These are phyloP conservation scores for Dinothrombium tinctorium DNA, from an alignment of 1,140 invertebrate species.

Conservation along the genomic window DNA sequence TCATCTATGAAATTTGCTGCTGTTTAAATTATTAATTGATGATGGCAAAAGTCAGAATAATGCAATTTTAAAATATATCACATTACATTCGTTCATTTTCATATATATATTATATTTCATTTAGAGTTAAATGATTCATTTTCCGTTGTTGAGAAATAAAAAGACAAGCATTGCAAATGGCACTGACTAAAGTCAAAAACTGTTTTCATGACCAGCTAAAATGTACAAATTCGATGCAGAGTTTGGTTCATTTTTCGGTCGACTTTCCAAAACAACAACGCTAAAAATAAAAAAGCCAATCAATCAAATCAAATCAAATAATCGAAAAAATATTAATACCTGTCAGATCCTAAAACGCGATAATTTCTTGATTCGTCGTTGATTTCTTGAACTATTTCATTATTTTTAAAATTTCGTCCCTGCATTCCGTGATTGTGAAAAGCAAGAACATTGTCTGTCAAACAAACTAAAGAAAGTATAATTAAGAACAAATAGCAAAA, in stretches of 20 bases:
- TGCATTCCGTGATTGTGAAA: slow-evolving; percentile 90
- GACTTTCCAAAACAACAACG: slow-evolving; percentile 43
- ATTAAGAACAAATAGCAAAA: not conserved
- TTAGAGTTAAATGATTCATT: too few relatives aligned
- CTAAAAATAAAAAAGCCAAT: not conserved
- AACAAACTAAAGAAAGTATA: slow-evolving; percentile 40
- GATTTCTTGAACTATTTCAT: slow-evolving; percentile 88
- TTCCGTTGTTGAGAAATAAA: too few relatives aligned
- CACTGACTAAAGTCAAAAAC: slow-evolving; percentile 6
- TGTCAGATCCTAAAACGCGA: slow-evolving; percentile 64
- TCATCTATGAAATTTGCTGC: too few relatives aligned
- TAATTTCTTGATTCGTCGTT: slow-evolving; percentile 69
- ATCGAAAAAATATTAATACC: slow-evolving; percentile 27
- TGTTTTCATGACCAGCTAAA: slow-evolving; percentile 70
- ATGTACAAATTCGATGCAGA: slow-evolving; percentile 85
- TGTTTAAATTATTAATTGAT: too few relatives aligned
- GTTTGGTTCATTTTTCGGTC: slow-evolving; percentile 39
- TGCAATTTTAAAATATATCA: too few relatives aligned
- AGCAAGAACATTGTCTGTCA: slow-evolving; percentile 83
- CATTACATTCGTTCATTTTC: too few relatives aligned
- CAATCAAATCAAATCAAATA: not conserved
- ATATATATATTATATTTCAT: too few relatives aligned
- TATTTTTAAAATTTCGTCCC: slow-evolving; percentile 76
- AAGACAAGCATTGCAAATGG: too few relatives aligned
- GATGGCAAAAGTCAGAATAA: too few relatives aligned